Evolutionary conservation across 2,113 vertebrate species (phyloP).

Genomic region (Boulengeromyrus knoepffleri): DNA sequence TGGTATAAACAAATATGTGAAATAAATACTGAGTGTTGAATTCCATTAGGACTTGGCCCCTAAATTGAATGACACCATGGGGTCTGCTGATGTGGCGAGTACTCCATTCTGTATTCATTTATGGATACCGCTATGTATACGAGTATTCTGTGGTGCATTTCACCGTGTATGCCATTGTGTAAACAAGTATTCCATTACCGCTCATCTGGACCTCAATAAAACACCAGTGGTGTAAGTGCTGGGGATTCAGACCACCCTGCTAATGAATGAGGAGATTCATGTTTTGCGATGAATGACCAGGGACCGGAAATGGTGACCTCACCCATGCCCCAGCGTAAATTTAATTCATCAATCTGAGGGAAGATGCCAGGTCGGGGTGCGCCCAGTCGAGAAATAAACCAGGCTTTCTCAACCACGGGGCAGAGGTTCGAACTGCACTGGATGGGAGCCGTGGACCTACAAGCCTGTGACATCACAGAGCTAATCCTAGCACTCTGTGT

Average conservation of each 20-base stretch:
- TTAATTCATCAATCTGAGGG: not conserved
- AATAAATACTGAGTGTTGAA: not conserved
- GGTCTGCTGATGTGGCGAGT: not conserved
- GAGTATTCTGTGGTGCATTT: not conserved
- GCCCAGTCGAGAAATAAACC: not conserved
- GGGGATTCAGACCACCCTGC: not conserved
- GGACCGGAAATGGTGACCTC: not conserved
- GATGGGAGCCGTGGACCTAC: not conserved
- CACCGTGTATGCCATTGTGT: not conserved
- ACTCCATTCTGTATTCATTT: not conserved
- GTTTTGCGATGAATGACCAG: not conserved
- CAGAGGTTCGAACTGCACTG: not conserved
- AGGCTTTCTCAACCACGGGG: not conserved
- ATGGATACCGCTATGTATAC: not conserved
- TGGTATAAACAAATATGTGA: not conserved
- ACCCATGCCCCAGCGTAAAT: not conserved
- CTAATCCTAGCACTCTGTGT: not conserved
- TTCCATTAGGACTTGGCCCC: not conserved
- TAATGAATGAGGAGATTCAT: not conserved
- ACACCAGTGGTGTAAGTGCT: not conserved
- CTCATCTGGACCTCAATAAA: not conserved
- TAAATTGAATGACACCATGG: not conserved
- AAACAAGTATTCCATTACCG: not conserved
- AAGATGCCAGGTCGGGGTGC: not conserved
- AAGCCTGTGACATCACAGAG: not conserved